These are phyloP conservation scores for Ceramica pisi DNA, from an alignment of 2,888 invertebrate genomes.

Conservation along the genomic window DNA sequence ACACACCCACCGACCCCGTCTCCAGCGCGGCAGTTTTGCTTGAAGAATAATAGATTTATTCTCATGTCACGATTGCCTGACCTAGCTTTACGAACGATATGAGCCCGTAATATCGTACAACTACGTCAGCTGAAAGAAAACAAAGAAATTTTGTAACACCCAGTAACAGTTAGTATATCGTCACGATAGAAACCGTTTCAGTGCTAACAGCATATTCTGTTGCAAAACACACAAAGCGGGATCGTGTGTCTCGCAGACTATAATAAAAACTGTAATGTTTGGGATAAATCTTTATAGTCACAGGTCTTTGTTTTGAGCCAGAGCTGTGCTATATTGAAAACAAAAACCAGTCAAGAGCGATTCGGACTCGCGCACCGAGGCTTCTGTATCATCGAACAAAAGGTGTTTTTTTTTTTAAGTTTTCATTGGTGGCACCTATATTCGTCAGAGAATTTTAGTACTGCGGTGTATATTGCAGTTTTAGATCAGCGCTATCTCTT, in stretches of 20 bases:
- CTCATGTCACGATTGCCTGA: neutral
- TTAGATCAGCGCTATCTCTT: too few relatives aligned
- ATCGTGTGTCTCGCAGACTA: constrained; percentile 42
- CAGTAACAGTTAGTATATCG: constrained; percentile 22
- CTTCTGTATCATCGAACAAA: too few relatives aligned
- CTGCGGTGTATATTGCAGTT: too few relatives aligned
- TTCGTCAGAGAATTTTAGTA: too few relatives aligned
- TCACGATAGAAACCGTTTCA: constrained; percentile 35
- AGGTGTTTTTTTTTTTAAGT: too few relatives aligned
- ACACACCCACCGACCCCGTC: too few relatives aligned
- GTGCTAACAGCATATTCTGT: constrained; percentile 33
- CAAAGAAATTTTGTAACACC: constrained; percentile 30
- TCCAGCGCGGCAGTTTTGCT: too few relatives aligned
- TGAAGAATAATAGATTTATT: constrained; percentile 2
- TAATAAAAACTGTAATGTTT: constrained; percentile 26
- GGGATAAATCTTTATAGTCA: constrained; percentile 13
- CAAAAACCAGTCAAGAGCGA: too few relatives aligned
- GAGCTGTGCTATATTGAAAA: constrained; percentile 14
- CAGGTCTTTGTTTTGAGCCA: constrained; percentile 13
- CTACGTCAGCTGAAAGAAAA: constrained; percentile 35
- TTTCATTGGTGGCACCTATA: too few relatives aligned
- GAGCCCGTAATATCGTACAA: constrained; percentile 16
- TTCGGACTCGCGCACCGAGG: too few relatives aligned
- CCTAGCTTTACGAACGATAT: neutral
- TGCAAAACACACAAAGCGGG: constrained; percentile 39